Conservation (phyloP, 2,113 vertebrate genomes). For the cat (Felis catus) region DNA sequence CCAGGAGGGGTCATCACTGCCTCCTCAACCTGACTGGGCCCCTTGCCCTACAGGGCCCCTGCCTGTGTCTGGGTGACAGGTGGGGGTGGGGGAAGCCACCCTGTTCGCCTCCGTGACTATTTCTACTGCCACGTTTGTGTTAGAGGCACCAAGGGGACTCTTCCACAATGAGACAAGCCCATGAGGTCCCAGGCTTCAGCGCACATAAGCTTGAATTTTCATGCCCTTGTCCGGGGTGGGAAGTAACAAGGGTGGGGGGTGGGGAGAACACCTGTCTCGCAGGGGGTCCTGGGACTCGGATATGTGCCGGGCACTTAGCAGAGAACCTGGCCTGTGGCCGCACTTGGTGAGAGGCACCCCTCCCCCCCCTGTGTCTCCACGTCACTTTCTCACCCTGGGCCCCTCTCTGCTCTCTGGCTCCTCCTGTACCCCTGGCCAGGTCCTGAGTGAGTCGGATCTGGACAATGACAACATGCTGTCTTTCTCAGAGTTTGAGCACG, state of each 20-base stretch:
- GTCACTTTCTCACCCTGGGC: not conserved
- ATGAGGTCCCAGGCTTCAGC: not conserved
- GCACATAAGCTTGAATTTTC: not conserved
- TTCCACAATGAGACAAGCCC: not conserved
- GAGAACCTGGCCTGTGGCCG: not conserved
- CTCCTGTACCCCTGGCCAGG: not conserved
- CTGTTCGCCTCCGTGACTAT: accelerated
- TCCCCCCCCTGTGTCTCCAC: accelerated
- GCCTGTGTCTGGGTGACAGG: not conserved
- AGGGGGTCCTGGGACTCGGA: not conserved
- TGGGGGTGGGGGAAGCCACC: not conserved
- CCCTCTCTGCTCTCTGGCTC: not conserved
- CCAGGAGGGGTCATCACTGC: accelerated
- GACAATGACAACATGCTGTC: slow-evolving; percentile 82
- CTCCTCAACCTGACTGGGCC: not conserved
- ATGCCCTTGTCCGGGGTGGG: not conserved
- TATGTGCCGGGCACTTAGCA: not conserved
- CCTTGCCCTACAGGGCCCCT: not conserved
- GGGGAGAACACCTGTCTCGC: not conserved
- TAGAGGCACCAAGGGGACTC: not conserved
- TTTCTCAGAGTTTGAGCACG: slow-evolving; percentile 78
- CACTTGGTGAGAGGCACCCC: accelerated
- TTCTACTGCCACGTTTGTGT: not conserved
- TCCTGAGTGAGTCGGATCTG: slow-evolving; percentile 75
- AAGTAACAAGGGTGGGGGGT: accelerated